Evolutionary conservation across 2,888 invertebrate genomes (phyloP).

Genomic region (Scaeva pyrastri): DNA sequence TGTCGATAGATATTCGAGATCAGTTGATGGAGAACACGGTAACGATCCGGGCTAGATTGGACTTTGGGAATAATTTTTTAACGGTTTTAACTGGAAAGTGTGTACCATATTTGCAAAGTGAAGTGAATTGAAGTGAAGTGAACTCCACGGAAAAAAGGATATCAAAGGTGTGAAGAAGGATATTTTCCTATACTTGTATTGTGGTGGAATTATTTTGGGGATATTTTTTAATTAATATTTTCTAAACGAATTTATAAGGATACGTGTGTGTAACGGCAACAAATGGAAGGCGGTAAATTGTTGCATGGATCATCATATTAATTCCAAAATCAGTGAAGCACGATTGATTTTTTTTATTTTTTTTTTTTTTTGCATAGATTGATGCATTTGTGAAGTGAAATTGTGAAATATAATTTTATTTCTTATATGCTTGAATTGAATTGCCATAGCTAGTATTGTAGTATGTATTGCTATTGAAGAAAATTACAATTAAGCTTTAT

Average conservation of each 20-base stretch:
- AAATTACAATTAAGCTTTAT: neutral
- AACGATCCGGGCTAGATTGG: conserved; percentile 42
- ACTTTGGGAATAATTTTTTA: neutral
- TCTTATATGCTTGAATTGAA: conserved; percentile 6
- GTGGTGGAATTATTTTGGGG: neutral
- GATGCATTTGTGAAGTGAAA: conserved; percentile 6
- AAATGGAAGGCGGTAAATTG: conserved; percentile 61
- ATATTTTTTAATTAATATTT: neutral
- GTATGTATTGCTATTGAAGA: neutral
- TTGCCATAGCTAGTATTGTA: neutral
- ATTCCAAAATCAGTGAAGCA: conserved; percentile 27
- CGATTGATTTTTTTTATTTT: too few species aligned
- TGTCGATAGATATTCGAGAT: conserved; percentile 53
- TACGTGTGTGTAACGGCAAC: conserved; percentile 16
- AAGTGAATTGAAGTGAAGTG: conserved; percentile 8
- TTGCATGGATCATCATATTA: conserved; percentile 35
- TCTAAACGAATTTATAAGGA: conserved; percentile 17
- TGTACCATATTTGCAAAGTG: neutral
- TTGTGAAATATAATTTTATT: conserved; percentile 10
- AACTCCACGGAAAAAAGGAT: neutral
- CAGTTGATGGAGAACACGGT: conserved; percentile 59
- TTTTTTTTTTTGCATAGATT: too few species aligned
- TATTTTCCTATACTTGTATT: neutral
- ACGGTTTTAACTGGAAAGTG: neutral
- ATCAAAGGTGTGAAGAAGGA: conserved; percentile 28